Evolutionary conservation across 2,113 vertebrate species (phyloP), one percentile per base, ranked within the genome.

Genomic region (Sylvia atricapilla): DNA sequence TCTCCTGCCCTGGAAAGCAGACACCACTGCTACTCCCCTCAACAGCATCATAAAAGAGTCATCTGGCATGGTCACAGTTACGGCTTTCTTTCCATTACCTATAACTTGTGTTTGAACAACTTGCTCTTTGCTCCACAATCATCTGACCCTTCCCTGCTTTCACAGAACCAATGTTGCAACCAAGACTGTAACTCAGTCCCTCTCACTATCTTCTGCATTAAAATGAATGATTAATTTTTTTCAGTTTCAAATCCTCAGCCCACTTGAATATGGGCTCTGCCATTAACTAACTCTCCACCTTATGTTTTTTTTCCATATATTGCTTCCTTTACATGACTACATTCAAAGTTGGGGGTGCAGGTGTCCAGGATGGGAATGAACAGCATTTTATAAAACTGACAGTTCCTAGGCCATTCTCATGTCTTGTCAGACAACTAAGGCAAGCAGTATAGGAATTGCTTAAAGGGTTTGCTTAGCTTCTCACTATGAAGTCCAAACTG

Each of bases 391-490:
- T 43, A 79, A 62, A 82, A 37, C 16, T 82, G 46, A 20, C 10
- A 75, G 12, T 20, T 78, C n/a, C 33, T 44, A 62, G 46, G 46
- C 9, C n/a, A 16, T 63, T 79, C 39, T 80, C 39, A 63, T 20
- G 2, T 47, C 69, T 4, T 37, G 11, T 46, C 37, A 76, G 31
- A 15, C 24, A n/a, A 15, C 25, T 67, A 23, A 76, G 76, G 15
- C 0, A 2, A 53, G 11, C 7, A 52, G 10, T 10, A 27, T 3
- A 52, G 23, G 27, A 86, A 10, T 13, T 1, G 0, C 37, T 79
- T 41, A 59, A 88, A 80, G 24, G 24, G 11, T 27, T 91, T 39
- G 4, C 9, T 67, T 77, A 35, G 16, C 15, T 56, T 74, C 27
- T 79, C 67, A 33, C 16, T 70, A 2, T 41, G 46, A 47, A 52